A percentile compares a stretch with the other conserved stretches of the same genome.
These are phyloP conservation scores for Cephus spinipes DNA, from an alignment of 2,888 invertebrate species.

Conservation along the genomic window DNA sequence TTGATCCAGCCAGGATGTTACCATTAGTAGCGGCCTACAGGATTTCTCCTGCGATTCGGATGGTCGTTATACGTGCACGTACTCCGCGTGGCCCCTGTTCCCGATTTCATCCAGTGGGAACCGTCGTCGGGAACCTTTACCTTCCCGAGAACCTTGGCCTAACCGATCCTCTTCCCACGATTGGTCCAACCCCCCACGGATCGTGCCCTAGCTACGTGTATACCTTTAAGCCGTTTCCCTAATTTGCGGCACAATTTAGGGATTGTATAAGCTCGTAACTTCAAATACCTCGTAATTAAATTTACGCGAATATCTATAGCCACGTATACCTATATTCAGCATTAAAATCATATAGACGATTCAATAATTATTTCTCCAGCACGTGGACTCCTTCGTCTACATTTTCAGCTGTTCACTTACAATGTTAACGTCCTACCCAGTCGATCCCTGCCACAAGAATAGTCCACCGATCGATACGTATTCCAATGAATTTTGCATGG, in stretches of 20 bases:
- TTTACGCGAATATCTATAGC: slow-evolving; percentile 11
- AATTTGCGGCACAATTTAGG: slow-evolving; percentile 20
- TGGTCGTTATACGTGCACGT: slow-evolving; percentile 18
- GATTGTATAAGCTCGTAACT: slow-evolving; percentile 17
- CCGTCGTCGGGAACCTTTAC: slow-evolving; percentile 2
- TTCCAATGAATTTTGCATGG: not conserved
- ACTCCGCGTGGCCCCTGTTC: not conserved
- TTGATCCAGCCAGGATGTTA: slow-evolving; percentile 53
- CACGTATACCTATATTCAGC: not conserved
- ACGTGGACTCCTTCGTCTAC: not conserved
- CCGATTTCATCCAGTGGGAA: slow-evolving; percentile 7
- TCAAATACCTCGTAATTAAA: slow-evolving; percentile 20
- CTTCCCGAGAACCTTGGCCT: not conserved
- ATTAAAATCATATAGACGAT: not conserved
- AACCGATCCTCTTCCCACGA: not conserved
- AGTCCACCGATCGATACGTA: not conserved
- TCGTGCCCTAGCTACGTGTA: not conserved
- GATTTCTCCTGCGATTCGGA: slow-evolving; percentile 27
- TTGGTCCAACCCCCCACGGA: not conserved
- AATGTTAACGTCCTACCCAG: not conserved
- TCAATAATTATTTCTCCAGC: not conserved
- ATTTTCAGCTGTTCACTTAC: not conserved
- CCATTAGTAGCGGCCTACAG: slow-evolving; percentile 36
- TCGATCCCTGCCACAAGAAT: not conserved
- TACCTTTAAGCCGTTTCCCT: slow-evolving; percentile 13